These are phyloP conservation scores for Aphaenogaster ashmeadi DNA, from an alignment of 1,140 invertebrate species.

Conservation along the genomic window DNA sequence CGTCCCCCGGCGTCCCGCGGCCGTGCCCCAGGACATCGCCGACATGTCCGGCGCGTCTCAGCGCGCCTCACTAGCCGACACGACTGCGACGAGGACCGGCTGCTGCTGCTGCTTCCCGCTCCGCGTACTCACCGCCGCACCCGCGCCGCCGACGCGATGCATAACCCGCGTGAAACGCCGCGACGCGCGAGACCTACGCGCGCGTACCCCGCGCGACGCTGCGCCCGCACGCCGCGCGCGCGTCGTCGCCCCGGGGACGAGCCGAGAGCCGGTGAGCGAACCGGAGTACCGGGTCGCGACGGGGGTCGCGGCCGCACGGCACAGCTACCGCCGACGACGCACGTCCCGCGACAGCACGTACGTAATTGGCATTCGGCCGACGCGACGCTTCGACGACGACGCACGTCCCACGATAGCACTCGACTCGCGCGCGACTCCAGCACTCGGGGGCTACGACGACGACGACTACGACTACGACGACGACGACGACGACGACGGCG, in stretches of 20 bases:
- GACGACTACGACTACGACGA: not conserved
- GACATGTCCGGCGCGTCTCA: slow-evolving; percentile 76
- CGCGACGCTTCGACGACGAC: too few relatives aligned
- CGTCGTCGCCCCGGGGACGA: not conserved
- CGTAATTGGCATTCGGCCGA: slow-evolving; percentile 76
- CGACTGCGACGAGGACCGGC: slow-evolving; percentile 52
- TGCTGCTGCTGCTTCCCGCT: slow-evolving; percentile 50
- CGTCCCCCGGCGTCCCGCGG: slow-evolving; percentile 53
- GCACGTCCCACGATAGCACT: not conserved
- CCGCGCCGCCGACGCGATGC: slow-evolving; percentile 36
- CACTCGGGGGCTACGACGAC: not conserved
- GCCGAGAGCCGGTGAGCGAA: not conserved
- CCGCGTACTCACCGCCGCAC: slow-evolving; percentile 54
- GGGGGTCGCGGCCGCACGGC: not conserved
- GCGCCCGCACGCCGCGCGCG: slow-evolving; percentile 3
- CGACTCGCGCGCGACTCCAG: slow-evolving; percentile 16
- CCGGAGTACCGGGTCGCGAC: not conserved
- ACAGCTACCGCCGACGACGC: slow-evolving; percentile 67
- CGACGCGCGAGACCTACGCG: slow-evolving; percentile 34
- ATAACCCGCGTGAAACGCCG: slow-evolving; percentile 49
- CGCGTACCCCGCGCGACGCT: not conserved
- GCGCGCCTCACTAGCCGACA: slow-evolving; percentile 57
- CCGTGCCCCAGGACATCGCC: slow-evolving; percentile 75
- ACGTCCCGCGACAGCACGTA: slow-evolving; percentile 73
- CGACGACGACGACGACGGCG: not conserved